A percentile compares a stretch with the other conserved stretches of the same genome.
These are phyloP conservation scores for Erynnis tages DNA, from an alignment of 2,888 invertebrate genomes.

Conservation along the genomic window DNA sequence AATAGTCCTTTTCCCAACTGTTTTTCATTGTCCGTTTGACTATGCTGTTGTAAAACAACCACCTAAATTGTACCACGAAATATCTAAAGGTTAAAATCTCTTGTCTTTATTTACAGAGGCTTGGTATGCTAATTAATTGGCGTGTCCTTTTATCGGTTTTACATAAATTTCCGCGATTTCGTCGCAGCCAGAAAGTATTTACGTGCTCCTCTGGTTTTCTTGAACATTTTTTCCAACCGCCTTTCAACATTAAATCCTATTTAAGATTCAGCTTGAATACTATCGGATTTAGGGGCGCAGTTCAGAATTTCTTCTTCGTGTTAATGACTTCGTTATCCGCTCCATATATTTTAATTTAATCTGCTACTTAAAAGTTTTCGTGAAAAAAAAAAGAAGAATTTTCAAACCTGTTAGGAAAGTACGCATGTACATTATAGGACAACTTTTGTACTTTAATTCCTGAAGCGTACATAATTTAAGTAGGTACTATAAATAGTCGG, in stretches of 20 bases:
- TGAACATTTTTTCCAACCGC: conserved; percentile 28
- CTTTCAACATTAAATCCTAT: conserved; percentile 52
- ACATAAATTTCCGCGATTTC: conserved; percentile 24
- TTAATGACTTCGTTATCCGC: conserved; percentile 58
- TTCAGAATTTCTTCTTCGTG: conserved; percentile 50
- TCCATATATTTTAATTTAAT: conserved; percentile 29
- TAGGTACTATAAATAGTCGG: too few relatives aligned
- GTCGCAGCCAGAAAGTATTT: conserved; percentile 22
- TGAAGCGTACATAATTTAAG: too few relatives aligned
- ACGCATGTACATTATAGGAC: too few relatives aligned
- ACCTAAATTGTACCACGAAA: not conserved
- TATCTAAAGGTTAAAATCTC: conserved; percentile 7
- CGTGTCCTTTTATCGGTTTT: conserved; percentile 28
- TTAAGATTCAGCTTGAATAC: conserved; percentile 55
- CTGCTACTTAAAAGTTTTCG: conserved; percentile 1
- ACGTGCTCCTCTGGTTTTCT: conserved; percentile 22
- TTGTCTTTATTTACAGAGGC: conserved; percentile 18
- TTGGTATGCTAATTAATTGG: conserved; percentile 27
- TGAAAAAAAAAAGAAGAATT: too few relatives aligned
- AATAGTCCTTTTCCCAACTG: too few relatives aligned
- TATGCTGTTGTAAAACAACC: not conserved
- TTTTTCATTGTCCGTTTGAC: not conserved
- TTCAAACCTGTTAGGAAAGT: too few relatives aligned
- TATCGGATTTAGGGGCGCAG: conserved; percentile 53
- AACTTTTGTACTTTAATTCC: too few relatives aligned